Evolutionary conservation across 2,113 vertebrate genomes (phyloP).

Genomic region (Mungos mungo): DNA sequence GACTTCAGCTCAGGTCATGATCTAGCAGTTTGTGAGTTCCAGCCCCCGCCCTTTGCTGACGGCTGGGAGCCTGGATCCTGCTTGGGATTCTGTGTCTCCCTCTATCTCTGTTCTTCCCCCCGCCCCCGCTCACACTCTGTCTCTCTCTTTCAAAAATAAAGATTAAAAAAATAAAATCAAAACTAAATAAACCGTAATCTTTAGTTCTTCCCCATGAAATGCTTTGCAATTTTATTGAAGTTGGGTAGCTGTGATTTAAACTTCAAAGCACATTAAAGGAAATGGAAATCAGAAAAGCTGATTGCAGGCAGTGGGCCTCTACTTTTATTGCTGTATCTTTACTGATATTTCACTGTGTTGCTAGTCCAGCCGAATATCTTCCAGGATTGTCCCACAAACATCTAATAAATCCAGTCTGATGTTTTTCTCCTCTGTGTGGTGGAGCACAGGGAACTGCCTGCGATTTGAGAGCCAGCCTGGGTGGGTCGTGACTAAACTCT

Average conservation of each 20-base stretch:
- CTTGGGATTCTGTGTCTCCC: too few relatives aligned
- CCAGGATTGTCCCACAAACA: neutral
- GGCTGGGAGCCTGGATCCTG: too few relatives aligned
- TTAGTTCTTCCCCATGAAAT: neutral
- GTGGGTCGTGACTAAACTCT: slow-evolving; percentile 43
- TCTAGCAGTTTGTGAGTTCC: too few relatives aligned
- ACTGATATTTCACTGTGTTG: neutral
- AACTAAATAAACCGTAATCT: neutral
- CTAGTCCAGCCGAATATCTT: neutral
- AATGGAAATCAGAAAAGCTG: slow-evolving; percentile 7
- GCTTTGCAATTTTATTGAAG: neutral
- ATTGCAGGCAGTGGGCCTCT: neutral
- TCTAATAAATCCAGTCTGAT: neutral
- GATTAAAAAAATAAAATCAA: too few relatives aligned
- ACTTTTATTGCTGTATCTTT: neutral
- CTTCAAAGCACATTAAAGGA: neutral
- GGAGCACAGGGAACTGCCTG: neutral
- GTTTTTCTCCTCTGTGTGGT: neutral
- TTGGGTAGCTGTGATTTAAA: neutral
- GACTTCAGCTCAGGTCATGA: too few relatives aligned
- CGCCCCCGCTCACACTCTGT: too few relatives aligned
- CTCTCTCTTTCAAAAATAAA: too few relatives aligned
- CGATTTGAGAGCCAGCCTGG: neutral
- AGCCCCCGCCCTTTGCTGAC: too few relatives aligned
- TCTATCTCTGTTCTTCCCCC: too few relatives aligned